Percentiles rank a stretch among this genome's conserved stretches.
These are phyloP conservation scores for Drosophila cognata DNA, from an alignment of 2,888 invertebrate species.

Conservation along the genomic window DNA sequence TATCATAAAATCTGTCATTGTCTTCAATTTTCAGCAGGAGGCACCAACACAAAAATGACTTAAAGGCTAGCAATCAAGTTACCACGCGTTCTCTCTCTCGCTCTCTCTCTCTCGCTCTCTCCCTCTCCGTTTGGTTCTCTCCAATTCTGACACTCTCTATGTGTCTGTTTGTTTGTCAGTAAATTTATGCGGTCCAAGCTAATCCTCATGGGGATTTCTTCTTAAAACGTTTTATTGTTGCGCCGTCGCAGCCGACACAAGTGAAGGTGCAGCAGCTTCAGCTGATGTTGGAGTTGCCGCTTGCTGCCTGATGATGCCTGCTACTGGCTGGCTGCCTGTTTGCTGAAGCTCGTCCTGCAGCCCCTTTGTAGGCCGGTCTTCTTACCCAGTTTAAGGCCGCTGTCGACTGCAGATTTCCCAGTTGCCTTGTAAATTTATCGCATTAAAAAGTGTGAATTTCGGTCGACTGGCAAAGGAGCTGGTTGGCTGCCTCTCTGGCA, in stretches of 20 bases:
- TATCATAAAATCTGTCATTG: slow-evolving; percentile 74
- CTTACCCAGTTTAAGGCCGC: slow-evolving; percentile 58
- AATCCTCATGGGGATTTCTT: slow-evolving; percentile 76
- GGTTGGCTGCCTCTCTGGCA: background rate
- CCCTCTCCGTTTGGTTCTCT: background rate
- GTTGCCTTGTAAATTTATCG: slow-evolving; percentile 82
- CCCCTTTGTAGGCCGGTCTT: slow-evolving; percentile 17
- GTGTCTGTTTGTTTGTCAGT: slow-evolving; percentile 30
- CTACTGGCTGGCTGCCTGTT: background rate
- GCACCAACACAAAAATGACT: slow-evolving; percentile 35
- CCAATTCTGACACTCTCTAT: background rate
- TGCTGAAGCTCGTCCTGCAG: slow-evolving; percentile 1
- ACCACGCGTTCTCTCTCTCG: background rate
- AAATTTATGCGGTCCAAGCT: slow-evolving; percentile 77
- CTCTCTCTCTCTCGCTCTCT: background rate
- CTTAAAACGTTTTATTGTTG: slow-evolving; percentile 77
- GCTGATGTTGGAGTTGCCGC: background rate
- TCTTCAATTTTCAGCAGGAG: slow-evolving; percentile 63
- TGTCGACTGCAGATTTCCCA: slow-evolving; percentile 79
- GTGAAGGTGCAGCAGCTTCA: slow-evolving; percentile 13
- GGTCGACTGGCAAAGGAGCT: slow-evolving; percentile 18
- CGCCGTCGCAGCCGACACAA: slow-evolving; percentile 27
- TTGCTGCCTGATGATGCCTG: background rate
- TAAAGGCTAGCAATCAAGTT: slow-evolving; percentile 50
- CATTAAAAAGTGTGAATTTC: slow-evolving; percentile 81